Conservation (phyloP, 2,113 vertebrate genomes). For the Saguinus midas region DNA sequence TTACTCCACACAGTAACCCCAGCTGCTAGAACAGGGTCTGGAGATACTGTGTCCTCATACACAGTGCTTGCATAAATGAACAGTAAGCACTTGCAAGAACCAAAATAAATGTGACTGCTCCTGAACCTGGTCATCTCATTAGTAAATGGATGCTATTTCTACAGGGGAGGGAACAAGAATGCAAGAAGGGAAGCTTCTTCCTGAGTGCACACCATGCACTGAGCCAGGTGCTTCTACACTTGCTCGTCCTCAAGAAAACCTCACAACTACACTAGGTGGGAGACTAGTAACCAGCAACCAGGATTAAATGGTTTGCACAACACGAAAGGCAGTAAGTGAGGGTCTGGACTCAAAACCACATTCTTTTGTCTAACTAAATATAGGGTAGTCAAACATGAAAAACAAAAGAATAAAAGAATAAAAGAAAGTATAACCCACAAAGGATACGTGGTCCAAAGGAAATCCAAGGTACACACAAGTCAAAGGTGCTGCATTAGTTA, state of each 20-base stretch:
- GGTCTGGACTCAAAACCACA: neutral
- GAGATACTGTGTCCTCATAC: neutral
- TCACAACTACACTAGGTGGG: neutral
- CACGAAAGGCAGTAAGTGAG: neutral
- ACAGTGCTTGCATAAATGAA: neutral
- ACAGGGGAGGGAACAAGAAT: neutral
- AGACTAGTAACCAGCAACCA: neutral
- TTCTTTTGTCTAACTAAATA: neutral
- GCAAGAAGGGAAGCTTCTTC: neutral
- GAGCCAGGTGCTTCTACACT: rapidly evolving
- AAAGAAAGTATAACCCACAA: neutral
- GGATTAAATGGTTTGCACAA: neutral
- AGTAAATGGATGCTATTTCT: neutral
- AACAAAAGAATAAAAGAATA: neutral
- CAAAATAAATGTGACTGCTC: neutral
- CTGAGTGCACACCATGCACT: neutral
- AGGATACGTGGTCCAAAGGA: neutral
- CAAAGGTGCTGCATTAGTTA: neutral
- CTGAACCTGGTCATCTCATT: neutral
- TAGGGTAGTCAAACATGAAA: neutral
- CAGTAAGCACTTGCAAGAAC: neutral
- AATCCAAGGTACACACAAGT: neutral
- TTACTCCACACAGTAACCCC: neutral
- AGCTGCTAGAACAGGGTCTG: neutral
- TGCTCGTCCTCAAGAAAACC: neutral